These are phyloP conservation scores for Cremastinae sp. DNA, from an alignment of 2,888 invertebrate species.

Conservation along the genomic window DNA sequence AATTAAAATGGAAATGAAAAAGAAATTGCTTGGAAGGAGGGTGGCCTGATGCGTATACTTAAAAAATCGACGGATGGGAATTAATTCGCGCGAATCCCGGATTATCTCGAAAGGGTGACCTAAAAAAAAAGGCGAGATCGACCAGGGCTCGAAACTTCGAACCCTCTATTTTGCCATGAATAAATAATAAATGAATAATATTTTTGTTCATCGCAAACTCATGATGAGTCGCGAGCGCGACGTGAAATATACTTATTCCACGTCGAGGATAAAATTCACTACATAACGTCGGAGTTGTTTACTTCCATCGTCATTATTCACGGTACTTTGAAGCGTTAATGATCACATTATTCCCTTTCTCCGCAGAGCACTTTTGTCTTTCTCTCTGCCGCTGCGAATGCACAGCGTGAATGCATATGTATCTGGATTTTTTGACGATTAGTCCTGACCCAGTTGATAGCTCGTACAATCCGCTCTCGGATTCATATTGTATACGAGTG, in stretches of 20 bases:
- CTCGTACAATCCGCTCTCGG: slow-evolving; percentile 22
- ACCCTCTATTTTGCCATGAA: too few relatives aligned
- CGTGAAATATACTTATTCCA: too few relatives aligned
- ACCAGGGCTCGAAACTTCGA: too few relatives aligned
- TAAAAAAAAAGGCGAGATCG: too few relatives aligned
- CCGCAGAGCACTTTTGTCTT: slow-evolving; percentile 7
- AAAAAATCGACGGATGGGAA: slow-evolving; percentile 32
- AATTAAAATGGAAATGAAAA: slow-evolving; percentile 47
- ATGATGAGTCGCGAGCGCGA: too few relatives aligned
- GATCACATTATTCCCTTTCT: slow-evolving; percentile 20
- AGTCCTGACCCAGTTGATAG: slow-evolving; percentile 55
- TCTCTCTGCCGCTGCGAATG: slow-evolving; percentile 4
- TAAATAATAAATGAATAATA: too few relatives aligned
- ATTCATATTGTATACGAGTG: slow-evolving; percentile 9
- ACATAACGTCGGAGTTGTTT: not conserved
- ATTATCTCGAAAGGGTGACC: slow-evolving; percentile 27
- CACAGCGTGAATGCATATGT: slow-evolving; percentile 33
- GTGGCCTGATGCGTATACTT: slow-evolving; percentile 8
- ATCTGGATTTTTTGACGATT: slow-evolving; percentile 53
- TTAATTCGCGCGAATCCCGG: slow-evolving; percentile 32
- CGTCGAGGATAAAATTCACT: not conserved
- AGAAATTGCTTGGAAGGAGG: slow-evolving; percentile 49
- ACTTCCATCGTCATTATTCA: slow-evolving; percentile 40
- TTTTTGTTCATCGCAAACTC: too few relatives aligned
- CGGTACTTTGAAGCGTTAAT: slow-evolving; percentile 29